Evolutionary conservation across 2,113 vertebrate genomes (phyloP), one percentile per base, ranked within the genome.

Genomic region (Apistogramma diplotaenia): DNA sequence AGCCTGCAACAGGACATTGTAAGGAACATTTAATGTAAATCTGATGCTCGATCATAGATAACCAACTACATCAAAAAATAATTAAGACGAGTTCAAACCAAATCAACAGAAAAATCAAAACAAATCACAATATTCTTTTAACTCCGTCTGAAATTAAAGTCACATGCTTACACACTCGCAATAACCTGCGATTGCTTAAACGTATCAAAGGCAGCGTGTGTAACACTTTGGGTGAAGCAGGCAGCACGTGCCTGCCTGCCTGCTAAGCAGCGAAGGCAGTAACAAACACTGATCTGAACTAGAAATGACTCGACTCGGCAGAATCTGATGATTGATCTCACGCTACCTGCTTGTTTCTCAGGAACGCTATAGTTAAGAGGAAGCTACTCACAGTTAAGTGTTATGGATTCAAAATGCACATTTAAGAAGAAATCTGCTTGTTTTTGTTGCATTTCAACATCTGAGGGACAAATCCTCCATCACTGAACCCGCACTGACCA

Each of bases 241-340:
- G 40, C 57, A 43, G n/a, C 1, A 49, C 4, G 16, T 10, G 1
- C 8, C 43, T 19, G 13, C 8, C 43, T 19, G 13, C 55, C 75
- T 71, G 6, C 67, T 33, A 0, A 59, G 23, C 61, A 27, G 2
- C 49, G 70, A 65, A 81, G 82, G 82, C 84, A 25, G 76, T 37
- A 9, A 81, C 46, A 73, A 46, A 76, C 7, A 70, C 65, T 6
- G 4, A 76, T 35, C 59, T 57, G 43, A 29, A 12, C 33, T 58
- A 19, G 29, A 61, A 35, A 35, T 8, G 51, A n/a, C 51, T 10
- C 3, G n/a, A 51, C 49, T n/a, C 29, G 25, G 16, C 21, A 74
- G 59, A 54, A 60, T 29, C 3, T 7, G 15, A 59, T 1, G 78
- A 84, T 77, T 80, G 85, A 82, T 62, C 25, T 78, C 55, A 71